These are phyloP conservation scores for Xanthia togata DNA, from an alignment of 2,888 invertebrate genomes.

Conservation along the genomic window DNA sequence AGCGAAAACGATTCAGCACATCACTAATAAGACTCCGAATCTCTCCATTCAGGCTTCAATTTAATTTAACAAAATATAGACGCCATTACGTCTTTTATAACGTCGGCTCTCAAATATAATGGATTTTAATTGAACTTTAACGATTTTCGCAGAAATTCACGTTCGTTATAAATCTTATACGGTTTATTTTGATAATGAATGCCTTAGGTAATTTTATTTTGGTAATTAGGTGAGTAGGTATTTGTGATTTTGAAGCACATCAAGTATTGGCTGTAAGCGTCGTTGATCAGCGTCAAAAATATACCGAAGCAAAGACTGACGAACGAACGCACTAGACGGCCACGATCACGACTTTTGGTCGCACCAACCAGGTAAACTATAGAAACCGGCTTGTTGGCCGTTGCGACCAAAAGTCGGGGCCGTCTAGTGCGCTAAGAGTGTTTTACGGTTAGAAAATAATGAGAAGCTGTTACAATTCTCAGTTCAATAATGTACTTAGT, in stretches of 20 bases:
- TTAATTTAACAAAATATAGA: conserved; percentile 54
- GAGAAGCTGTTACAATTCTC: not conserved
- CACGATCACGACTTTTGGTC: no score
- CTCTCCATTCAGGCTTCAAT: conserved; percentile 41
- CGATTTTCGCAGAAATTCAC: conserved; percentile 49
- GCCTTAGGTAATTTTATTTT: conserved; percentile 18
- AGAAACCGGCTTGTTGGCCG: no score
- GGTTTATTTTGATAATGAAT: conserved; percentile 18
- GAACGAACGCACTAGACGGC: not conserved
- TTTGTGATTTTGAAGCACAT: not conserved
- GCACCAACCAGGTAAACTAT: no score
- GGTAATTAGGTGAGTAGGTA: conserved; percentile 1
- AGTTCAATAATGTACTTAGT: not conserved
- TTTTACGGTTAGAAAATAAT: not conserved
- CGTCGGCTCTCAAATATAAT: conserved; percentile 46
- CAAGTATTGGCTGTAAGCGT: not conserved
- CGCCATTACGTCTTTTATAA: conserved; percentile 50
- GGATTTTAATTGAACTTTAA: conserved; percentile 55
- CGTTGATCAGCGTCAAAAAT: not conserved
- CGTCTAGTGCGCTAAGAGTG: not conserved
- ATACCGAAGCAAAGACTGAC: not conserved
- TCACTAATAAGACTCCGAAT: conserved; percentile 19
- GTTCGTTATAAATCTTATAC: conserved; percentile 14
- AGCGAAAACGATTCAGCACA: not conserved
- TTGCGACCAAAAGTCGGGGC: no score